A percentile compares a stretch with the other conserved stretches of the same genome.
These are phyloP conservation scores for Zoanthus sansibaricus DNA, from an alignment of 92 coral and sea anemone species.

Conservation along the genomic window DNA sequence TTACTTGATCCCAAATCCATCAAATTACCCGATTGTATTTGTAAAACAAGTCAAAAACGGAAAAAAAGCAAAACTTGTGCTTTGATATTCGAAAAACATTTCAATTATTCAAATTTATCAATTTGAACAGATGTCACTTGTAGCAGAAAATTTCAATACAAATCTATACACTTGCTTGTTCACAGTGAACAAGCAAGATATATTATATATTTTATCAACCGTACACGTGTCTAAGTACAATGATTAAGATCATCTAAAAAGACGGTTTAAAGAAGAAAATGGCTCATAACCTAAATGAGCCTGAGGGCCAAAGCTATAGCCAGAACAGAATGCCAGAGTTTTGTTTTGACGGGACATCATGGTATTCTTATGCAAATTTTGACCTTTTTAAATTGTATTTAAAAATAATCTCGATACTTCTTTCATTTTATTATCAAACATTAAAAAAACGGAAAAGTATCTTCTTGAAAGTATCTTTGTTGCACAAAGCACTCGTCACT, in stretches of 20 bases:
- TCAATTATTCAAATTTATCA: background rate
- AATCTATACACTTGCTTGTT: background rate
- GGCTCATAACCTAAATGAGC: background rate
- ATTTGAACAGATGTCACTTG: background rate
- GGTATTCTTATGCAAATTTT: background rate
- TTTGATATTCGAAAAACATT: background rate
- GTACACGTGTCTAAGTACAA: no score
- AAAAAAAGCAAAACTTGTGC: background rate
- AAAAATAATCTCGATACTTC: background rate
- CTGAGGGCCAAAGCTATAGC: background rate
- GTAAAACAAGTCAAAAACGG: background rate
- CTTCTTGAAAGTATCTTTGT: background rate
- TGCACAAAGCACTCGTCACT: background rate
- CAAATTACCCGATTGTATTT: background rate
- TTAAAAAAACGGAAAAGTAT: background rate
- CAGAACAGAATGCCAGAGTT: background rate
- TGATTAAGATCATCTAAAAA: no score
- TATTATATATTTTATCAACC: background rate
- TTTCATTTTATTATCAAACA: background rate
- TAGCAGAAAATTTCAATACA: background rate
- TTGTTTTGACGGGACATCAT: background rate
- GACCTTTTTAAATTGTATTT: background rate
- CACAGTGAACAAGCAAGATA: background rate
- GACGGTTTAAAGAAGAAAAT: no score
- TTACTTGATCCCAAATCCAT: background rate